Evolutionary conservation across 2,797 vertebrate genomes (phyloP), one percentile per base, ranked within the genome.

Genomic region (Odontamblyopus lacepedii): DNA sequence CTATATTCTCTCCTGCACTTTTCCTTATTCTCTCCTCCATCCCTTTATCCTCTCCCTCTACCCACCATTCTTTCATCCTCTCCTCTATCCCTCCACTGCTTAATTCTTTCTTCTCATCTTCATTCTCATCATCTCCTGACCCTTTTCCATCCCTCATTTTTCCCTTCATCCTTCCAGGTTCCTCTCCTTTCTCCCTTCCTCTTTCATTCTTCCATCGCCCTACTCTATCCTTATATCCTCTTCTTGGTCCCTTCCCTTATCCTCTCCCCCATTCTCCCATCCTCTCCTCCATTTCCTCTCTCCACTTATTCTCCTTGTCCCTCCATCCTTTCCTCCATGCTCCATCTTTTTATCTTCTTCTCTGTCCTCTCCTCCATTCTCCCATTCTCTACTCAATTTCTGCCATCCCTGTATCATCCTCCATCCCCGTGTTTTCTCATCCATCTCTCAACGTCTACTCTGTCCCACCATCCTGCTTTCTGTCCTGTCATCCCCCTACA

Each of bases 111-210:
- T 55, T n/a, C 53, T 79, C 79, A 77, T 83, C 81, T 80, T 77
- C 77, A 65, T 83, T 70, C n/a, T 61, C 80, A 82, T 35, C 60
- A 12, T 19, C 69, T 72, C 86, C 86, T 82, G 82, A 35, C 32
- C 64, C 32, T 16, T 23, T 19, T 6, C 16, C 48, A 13, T 15
- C 4, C 3, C n/a, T 1, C 29, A 27, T 76, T 72, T 19, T 41
- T 67, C 68, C 73, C 68, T 48, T 57, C 53, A 66, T 23, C 71
- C 26, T 35, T 23, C 63, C 35, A 60, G 18, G 16, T 51, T 18
- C 16, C 3, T 16, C 16, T 18, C 48, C 48, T 51, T 51, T 6
- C 48, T 51, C 48, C 1, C 16, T 4, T 18, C 48, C 5, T 51
- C 13, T 18, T 16, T 51, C 48, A 15, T 51, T 1, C 48, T 15